Conservation (phyloP, 2,797 vertebrate species). For the Typhlichthys eigenmanni region DNA sequence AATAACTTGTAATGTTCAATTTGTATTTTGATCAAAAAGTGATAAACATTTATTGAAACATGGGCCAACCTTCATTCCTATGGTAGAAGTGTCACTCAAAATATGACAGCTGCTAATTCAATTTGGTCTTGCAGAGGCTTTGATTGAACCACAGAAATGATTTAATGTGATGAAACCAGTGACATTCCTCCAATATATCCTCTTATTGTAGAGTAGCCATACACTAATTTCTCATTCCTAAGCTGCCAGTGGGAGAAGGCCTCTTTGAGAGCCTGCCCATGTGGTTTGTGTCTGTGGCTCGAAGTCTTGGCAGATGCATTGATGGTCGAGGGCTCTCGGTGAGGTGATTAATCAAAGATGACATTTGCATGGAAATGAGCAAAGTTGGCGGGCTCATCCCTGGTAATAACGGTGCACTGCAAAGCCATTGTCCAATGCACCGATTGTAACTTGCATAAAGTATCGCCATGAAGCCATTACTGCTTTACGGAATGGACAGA, state of each 20-base stretch:
- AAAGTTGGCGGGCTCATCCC: conserved; percentile 53
- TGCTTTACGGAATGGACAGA: conserved; percentile 20
- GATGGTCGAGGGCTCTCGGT: conserved; percentile 55
- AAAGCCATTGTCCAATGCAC: conserved; percentile 50
- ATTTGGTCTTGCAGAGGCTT: conserved; percentile 28
- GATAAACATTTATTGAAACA: conserved; percentile 73
- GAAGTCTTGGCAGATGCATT: conserved; percentile 58
- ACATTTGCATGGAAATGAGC: conserved; percentile 70
- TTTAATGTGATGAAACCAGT: conserved; percentile 52
- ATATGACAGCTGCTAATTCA: conserved; percentile 44
- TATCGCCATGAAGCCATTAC: conserved; percentile 26
- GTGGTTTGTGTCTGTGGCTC: conserved; percentile 27
- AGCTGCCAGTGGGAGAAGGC: conserved; percentile 5
- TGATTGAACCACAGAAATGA: conserved; percentile 30
- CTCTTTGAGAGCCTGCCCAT: conserved; percentile 46
- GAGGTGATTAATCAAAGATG: conserved; percentile 75
- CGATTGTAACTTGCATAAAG: conserved; percentile 34
- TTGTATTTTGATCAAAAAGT: conserved; percentile 70
- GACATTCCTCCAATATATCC: conserved; percentile 58
- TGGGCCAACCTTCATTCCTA: conserved; percentile 25
- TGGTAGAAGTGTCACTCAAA: conserved; percentile 68
- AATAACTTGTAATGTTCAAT: conserved; percentile 66
- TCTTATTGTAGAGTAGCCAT: conserved; percentile 22
- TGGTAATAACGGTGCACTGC: conserved; percentile 50
- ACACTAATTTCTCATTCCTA: conserved; percentile 38